phyloP scores from a whole-genome alignment of 2,113 vertebrate genomes.

The Trochalopteron elliotii region DNA sequence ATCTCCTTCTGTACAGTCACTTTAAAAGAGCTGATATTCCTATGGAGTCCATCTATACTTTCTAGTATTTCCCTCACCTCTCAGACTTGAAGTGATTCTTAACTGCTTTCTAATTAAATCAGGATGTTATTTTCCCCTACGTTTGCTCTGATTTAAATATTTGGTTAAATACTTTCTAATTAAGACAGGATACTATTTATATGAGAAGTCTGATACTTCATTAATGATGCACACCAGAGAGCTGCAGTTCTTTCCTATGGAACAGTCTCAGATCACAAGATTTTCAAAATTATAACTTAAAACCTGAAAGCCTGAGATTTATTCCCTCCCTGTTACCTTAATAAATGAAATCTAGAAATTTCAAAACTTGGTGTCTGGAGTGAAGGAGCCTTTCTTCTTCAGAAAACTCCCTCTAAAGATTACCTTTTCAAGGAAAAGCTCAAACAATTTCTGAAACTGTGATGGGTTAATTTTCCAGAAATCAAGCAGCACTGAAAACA shows the following conservation, averaged over 20 bases:
- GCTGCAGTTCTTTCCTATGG: not conserved
- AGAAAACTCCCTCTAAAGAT: not conserved
- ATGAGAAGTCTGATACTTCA: not conserved
- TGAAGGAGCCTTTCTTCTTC: not conserved
- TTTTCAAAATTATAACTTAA: not conserved
- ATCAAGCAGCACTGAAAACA: conserved; percentile 8
- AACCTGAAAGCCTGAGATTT: not conserved
- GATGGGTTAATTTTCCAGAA: conserved; percentile 41
- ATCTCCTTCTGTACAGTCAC: not conserved
- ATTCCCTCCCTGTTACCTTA: not conserved
- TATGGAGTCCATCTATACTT: not conserved
- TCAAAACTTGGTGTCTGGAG: not conserved
- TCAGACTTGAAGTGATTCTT: not conserved
- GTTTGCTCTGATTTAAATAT: conserved; percentile 34
- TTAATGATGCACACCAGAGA: not conserved
- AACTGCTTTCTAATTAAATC: conserved; percentile 10
- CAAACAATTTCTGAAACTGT: not conserved
- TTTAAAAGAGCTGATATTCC: not conserved
- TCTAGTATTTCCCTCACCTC: not conserved
- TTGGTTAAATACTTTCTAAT: conserved; percentile 31
- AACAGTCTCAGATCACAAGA: not conserved
- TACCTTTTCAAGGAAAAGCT: not conserved
- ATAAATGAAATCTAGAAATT: not conserved
- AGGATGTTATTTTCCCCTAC: conserved; percentile 12
- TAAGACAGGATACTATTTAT: conserved; percentile 16